Base-by-base conservation (phyloP, 2,797 vertebrate species). In the Mus caroli region DNA sequence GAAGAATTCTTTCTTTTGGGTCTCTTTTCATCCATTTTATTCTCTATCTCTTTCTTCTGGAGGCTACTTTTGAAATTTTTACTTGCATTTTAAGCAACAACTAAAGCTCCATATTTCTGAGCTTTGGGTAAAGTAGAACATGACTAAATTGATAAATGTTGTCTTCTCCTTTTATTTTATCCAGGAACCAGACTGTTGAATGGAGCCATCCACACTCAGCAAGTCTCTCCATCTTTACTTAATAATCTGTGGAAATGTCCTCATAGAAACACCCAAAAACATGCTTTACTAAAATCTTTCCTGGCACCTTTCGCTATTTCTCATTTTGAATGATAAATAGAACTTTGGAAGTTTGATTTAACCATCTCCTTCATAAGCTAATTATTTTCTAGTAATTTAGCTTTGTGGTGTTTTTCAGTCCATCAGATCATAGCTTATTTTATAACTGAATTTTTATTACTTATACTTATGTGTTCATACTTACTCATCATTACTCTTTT, bases 361-460 rank as follows among this genome's bases (percentile, higher is more conserved):
- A 79, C 50, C 62, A 78, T 31, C 5, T 50, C 37, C 9, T 85
- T 92, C n/a, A 13, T 71, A 71, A n/a, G 84, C 67, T 92, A 62
- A 62, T 79, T 78, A 26, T 69, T 89, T 80, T 89, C 52, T 90
- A 56, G 71, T 54, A 85, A 60, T 90, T 52, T 85, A 52, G n/a
- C 60, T 83, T 56, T 79, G 37, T 60, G 10, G 24, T 69, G 4
- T 52, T 84, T 83, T 71, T 40, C 6, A 92, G 60, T 75, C 60
- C 60, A 60, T 84, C 40, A 78, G 69, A 71, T 89, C 78, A 84
- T 85, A 78, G 8, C 20, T 71, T 85, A 79, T 73, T 88, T 79
- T 90, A 85, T 60, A 85, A 85, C 89, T 43, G 17, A 95, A 54
- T 71, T 62, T 89, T 84, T 84, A 67, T 84, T 89, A 92, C 76